A percentile compares a stretch with the other conserved stretches of the same genome.
These are phyloP conservation scores for Coturnix japonica DNA, from an alignment of 2,113 vertebrate species.

Conservation along the genomic window DNA sequence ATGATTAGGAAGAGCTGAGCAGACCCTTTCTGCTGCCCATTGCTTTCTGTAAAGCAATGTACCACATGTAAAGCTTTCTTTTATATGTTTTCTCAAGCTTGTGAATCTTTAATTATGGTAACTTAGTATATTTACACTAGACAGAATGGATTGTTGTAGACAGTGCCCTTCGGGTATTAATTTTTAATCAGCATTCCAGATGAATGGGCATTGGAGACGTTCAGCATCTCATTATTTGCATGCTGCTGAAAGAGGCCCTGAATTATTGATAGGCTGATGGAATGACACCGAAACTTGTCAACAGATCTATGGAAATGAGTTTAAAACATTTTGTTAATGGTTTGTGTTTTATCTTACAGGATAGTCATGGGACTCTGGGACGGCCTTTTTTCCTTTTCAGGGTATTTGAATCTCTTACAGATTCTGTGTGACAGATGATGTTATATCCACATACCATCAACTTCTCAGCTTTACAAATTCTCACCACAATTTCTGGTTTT, in stretches of 20 bases:
- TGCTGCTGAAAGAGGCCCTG: background rate
- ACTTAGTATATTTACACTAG: background rate
- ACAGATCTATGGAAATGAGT: background rate
- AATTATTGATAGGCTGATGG: background rate
- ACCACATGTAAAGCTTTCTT: background rate
- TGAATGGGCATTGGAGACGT: background rate
- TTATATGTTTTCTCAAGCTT: background rate
- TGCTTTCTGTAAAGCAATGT: background rate
- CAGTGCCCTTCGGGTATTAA: background rate
- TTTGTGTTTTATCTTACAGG: conserved; percentile 75
- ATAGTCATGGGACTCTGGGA: conserved; percentile 56
- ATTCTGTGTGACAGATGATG: background rate
- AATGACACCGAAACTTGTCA: background rate
- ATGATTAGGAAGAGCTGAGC: background rate
- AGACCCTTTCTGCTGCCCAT: background rate
- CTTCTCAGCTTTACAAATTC: background rate
- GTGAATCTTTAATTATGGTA: background rate
- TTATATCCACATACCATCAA: background rate
- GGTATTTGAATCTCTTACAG: conserved; percentile 60
- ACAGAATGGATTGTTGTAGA: background rate
- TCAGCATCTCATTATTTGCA: background rate
- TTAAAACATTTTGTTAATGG: conserved; percentile 12
- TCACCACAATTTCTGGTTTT: background rate
- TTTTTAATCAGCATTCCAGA: conserved; percentile 8
- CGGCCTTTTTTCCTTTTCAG: conserved; percentile 80